Evolutionary conservation across 2,888 invertebrate genomes (phyloP), one percentile per base, ranked within the genome.

Genomic region (Drosophila sordidapex): DNA sequence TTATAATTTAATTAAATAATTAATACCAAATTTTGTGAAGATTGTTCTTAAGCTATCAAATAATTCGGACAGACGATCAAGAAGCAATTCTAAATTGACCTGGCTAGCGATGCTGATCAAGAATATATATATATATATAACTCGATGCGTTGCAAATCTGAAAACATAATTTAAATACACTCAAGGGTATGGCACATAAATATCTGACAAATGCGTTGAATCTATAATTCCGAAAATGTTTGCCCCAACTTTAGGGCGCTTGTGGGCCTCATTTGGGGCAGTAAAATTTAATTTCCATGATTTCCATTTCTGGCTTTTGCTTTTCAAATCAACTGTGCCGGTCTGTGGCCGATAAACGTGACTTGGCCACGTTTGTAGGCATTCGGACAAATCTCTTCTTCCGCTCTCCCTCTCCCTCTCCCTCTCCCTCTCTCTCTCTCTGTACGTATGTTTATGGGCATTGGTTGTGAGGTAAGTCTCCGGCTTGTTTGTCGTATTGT

Each of bases 291-390:
- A 71, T 71, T 71, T 51, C 48, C 21, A 51, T 56, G 46, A 58
- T 65, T 65, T 62, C n/a, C 33, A n/a, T 25, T 51, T 21, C 58
- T 15, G 21, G 60, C 27, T 13, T 13, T 38, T 15, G 33, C 27
- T 13, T 35, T 25, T 8, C 13, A 15, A 25, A 71, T 67, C 60
- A 69, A 73, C 56, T 64, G 63, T 10, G 53, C n/a, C 49, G 35
- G 56, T 48, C 66, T 86, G 89, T 86, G 89, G 76, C 70, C 79
- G 64, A 81, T 68, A 88, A 86, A 84, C 87, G 87, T 85, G 84
- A 89, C 82, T 87, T 75, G 84, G 63, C 82, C 79, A 83, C 79
- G 69, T 82, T 83, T 72, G 60, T 70, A 71, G 74, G 67, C 70
- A 79, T 76, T 70, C 66, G 48, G 76, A 67, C 40, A 31, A 40